Evolutionary conservation across 2,113 vertebrate species (phyloP), one percentile per base, ranked within the genome.

Genomic region (Ictidomys tridecemlineatus): DNA sequence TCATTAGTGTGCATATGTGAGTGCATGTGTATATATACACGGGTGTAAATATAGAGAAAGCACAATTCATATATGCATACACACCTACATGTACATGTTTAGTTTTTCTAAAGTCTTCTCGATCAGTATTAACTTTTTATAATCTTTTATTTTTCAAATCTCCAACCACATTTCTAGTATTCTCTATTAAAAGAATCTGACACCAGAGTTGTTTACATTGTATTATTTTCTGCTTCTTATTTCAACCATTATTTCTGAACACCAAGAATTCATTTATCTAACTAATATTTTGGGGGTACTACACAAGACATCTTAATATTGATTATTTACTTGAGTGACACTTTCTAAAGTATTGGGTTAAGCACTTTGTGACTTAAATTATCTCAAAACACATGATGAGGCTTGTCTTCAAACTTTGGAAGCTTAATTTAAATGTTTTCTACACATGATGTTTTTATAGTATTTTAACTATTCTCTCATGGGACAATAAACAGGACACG

Each of bases 21-120:
- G 9, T 53, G 7, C 32, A 1, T 9, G 9, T n/a, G 0, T 65
- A 16, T 16, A 17, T 16, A 26, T 20, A 30, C 1, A 1, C 14
- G 26, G 3, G 13, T 37, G 4, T 82, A 39, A 39, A 37, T 39
- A 0, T 11, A 39, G 0, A 56, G 18, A 82, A 72, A 61, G 0
- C 22, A 58, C 32, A 22, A 24, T 16, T 13, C 4, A 24, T 42
- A 56, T 45, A 9, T 34, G 2, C 42, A 34, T 82, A 58, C 7
- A 88, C 37, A 28, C 7, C 37, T 34, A 34, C 16, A 39, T 14
- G 26, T 69, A 34, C 8, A 8, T 3, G 39, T 73, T 28, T 7
- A 61, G 48, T 77, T 45, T 77, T 18, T 65, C 11, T 76, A 56
- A 77, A 70, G 30, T 32, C 16, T 76, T 84, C n/a, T 20, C 37